Base-by-base conservation (phyloP, 1,140 invertebrate genomes). In the Zelostemma sp. region DNA sequence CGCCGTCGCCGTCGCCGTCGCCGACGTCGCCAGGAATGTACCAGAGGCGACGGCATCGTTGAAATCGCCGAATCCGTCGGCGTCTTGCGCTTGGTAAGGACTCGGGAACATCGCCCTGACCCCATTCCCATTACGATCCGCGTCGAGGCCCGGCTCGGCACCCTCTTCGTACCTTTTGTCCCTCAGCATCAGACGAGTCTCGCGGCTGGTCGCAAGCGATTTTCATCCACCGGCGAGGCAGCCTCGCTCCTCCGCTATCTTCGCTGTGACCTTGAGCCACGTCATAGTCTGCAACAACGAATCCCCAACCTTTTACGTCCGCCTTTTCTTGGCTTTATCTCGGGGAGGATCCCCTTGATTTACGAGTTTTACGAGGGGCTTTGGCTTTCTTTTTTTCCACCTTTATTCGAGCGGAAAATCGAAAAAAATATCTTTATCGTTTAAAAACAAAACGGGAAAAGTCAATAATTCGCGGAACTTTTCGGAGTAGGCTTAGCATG, bases 141-240 rank as follows among this genome's bases (percentile, higher is more conserved):
- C 50, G 49, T 70, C 73, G 63, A 67, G 79, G 75, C 71, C 76
- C 72, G 78, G 67, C 69, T 77, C 80, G 73, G 72, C 75, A 66
- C 74, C 76, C 53, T 81, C 77, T 21, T 77, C 73, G 74, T 75
- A 79, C 64, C 73, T 84, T 76, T 75, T 76, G 71, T 83, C 81
- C 78, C 75, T 85, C 74, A 83, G 80, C 84, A 85, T 85, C 74
- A 77, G 78, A 78, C 67, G 72, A 71, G 57, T 53, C 60, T 72
- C 62, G 65, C 61, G 61, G 57, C 56, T 66, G 64, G 72, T 69
- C 67, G 70, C 64, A 58, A 68, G 70, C 41, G 63, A 40, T 59
- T 66, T 61, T 74, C 60, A 58, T 72, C 60, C 59, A 67, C 53
- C 60, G 62, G 68, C 56, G 54, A 53, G 58, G 65, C 65, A 68